Base-by-base conservation (phyloP, 2,113 vertebrate genomes). In the Monopterus albus region DNA sequence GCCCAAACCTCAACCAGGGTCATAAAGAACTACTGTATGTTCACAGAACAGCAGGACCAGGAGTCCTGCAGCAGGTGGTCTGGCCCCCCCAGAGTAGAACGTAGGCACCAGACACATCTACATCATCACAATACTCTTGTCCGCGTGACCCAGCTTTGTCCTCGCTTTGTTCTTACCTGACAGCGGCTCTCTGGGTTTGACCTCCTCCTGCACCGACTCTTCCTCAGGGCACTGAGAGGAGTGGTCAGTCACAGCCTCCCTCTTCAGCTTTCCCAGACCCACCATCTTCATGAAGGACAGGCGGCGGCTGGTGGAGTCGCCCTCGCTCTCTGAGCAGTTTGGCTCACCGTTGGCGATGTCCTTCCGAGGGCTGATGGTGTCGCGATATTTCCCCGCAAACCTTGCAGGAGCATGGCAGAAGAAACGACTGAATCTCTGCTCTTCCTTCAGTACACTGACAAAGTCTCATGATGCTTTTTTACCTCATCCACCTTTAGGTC, bases 281-380 rank as follows among this genome's bases (percentile, higher is more conserved):
- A 95, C 93, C 64, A 95, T 94, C 74, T 93, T 93, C 88, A 96
- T 91, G 86, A 96, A 95, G 63, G 94, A 90, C 53, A 94, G 51
- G 13, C 92, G 91, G 21, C 92, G 88, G 31, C 91, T 91, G 2
- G 82, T 72, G 0, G 88, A 78, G 40, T 93, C 91, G 0, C 82
- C 62, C 45, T 92, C 91, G 26, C 84, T 89, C 21, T 93, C 83
- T 15, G 63, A 4, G 62, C 69, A 5, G 64, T 65, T 86, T 49
- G 40, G 63, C 65, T 94, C 88, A 4, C 89, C 8, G 45, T 91
- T 69, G 70, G 74, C 10, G 57, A 89, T 21, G 7, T 92, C 93
- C 38, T 88, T 89, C 26, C 91, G 92, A 56, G 87, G 74, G 63
- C 79, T 73, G 15, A 90, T 62, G 0, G 77, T 52, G 63, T 92